Base-by-base conservation (phyloP, 2,113 vertebrate genomes). In the Origma solitaria region DNA sequence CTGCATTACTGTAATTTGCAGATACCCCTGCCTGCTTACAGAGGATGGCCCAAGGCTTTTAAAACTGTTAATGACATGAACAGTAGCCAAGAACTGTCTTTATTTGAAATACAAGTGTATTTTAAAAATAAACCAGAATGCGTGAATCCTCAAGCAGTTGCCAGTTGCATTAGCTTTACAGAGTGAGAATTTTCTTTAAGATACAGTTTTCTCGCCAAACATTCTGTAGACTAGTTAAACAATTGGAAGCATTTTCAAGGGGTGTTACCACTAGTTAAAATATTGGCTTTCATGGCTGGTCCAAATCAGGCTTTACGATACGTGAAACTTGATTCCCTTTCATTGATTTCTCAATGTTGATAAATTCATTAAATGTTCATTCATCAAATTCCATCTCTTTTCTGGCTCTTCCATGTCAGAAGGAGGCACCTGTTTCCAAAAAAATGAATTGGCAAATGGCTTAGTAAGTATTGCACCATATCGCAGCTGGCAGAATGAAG, bases 1-100 rank as follows among this genome's bases (percentile, higher is more conserved):
- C 91, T 91, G 65, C 83, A 89, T 95, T 96, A 92, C 24, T 88
- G 42, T 82, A 94, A 91, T 95, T 89, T 79, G 65, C 77, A 91
- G 87, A 89, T 87, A 69, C 69, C 69, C 61, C 79, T 72, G 69
- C 81, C 83, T 57, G 35, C 45, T 92, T 56, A 49, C 25, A 86
- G 47, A 92, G 40, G 25, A 94, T 68, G 44, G 77, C 92, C 69
- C 2, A 38, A 88, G 86, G 91, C 86, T 94, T 75, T 94, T 47
- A 68, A 93, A 92, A 68, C 49, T 92, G 83, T 89, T 95, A 82
- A 91, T 91, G 77, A 87, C 65, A 82, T 66, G 87, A 93, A 82
- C 56, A 76, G 92, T 90, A 83, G 87, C 95, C 84, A 92, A 91
- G 69, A 91, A 56, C 70, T 76, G 57, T 85, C 81, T 91, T 91